Evolutionary conservation across 2,888 invertebrate species (phyloP).

Genomic region (Oscheius sp.): DNA sequence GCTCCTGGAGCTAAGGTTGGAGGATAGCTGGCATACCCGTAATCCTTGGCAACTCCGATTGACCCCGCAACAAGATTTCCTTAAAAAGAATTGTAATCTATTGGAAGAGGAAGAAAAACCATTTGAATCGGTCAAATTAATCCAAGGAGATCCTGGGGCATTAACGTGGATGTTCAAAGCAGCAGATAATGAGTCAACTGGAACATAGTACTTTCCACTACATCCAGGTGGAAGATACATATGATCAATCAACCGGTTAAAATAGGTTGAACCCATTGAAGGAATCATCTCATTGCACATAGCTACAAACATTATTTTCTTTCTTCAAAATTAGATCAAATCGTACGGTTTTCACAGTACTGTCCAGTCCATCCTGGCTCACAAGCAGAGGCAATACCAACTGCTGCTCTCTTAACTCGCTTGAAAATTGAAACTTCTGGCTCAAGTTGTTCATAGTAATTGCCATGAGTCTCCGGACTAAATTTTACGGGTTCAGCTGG

Average conservation of each 20-base stretch:
- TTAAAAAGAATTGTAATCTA: background rate
- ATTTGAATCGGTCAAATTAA: conserved; percentile 39
- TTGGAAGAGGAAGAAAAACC: background rate
- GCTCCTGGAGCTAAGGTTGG: conserved; percentile 35
- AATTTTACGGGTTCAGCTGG: conserved; percentile 8
- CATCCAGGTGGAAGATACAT: conserved; percentile 42
- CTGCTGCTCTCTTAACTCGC: conserved; percentile 41
- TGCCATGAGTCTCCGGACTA: background rate
- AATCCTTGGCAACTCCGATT: background rate
- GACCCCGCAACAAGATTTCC: background rate
- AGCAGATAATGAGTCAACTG: conserved; percentile 29
- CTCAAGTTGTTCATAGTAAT: conserved; percentile 18
- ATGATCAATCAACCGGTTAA: conserved; percentile 35
- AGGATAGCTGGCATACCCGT: conserved; percentile 30
- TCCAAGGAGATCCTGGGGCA: conserved; percentile 39
- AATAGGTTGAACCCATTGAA: background rate
- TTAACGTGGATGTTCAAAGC: conserved; percentile 35
- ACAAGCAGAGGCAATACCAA: conserved; percentile 41
- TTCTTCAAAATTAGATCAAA: conserved; percentile 5
- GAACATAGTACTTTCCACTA: conserved; percentile 45
- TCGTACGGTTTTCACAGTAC: conserved; percentile 57
- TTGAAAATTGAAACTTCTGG: conserved; percentile 8
- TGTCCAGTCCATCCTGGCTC: conserved; percentile 53
- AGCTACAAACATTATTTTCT: conserved; percentile 26
- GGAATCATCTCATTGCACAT: conserved; percentile 32